phyloP scores from a whole-genome alignment of 2,888 invertebrate genomes.

The Dolomedes plantarius region DNA sequence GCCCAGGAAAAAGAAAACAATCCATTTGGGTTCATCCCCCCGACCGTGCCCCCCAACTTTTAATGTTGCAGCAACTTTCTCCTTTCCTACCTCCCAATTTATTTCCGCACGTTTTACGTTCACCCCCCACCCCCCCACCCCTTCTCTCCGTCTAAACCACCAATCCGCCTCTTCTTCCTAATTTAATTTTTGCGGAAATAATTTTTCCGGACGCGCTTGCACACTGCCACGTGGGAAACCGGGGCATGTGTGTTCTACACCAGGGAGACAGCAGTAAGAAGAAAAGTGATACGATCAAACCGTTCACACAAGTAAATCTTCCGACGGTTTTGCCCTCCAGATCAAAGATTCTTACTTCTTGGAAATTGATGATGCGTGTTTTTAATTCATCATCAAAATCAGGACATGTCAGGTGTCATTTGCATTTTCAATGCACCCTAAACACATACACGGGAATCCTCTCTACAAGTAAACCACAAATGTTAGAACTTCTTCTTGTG shows the following conservation, averaged over 20 bases:
- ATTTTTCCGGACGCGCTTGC: slow-evolving; percentile 1
- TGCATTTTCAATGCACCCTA: too few relatives aligned
- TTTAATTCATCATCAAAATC: too few relatives aligned
- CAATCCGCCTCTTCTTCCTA: slow-evolving; percentile 18
- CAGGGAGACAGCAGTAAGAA: neutral
- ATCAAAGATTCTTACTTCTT: too few relatives aligned
- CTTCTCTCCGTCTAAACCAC: neutral
- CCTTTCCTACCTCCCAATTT: slow-evolving; percentile 27
- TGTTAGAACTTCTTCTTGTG: too few relatives aligned
- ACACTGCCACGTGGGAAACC: neutral
- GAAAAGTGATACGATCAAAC: slow-evolving; percentile 24
- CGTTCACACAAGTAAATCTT: neutral
- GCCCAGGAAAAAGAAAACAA: slow-evolving; percentile 45
- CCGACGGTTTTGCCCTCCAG: too few relatives aligned
- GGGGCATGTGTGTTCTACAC: neutral
- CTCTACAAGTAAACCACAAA: too few relatives aligned
- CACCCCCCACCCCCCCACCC: neutral
- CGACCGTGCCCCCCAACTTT: slow-evolving; percentile 6
- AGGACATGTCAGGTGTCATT: too few relatives aligned
- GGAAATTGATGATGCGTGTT: too few relatives aligned
- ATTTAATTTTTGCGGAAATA: slow-evolving; percentile 57
- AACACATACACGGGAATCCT: too few relatives aligned
- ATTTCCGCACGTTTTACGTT: slow-evolving; percentile 36
- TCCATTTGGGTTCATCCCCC: slow-evolving; percentile 24
- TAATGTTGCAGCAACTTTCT: slow-evolving; percentile 8